Evolutionary conservation across 1,140 invertebrate species (phyloP), one percentile per base, ranked within the genome.

Genomic region (Drosophila mojavensis): DNA sequence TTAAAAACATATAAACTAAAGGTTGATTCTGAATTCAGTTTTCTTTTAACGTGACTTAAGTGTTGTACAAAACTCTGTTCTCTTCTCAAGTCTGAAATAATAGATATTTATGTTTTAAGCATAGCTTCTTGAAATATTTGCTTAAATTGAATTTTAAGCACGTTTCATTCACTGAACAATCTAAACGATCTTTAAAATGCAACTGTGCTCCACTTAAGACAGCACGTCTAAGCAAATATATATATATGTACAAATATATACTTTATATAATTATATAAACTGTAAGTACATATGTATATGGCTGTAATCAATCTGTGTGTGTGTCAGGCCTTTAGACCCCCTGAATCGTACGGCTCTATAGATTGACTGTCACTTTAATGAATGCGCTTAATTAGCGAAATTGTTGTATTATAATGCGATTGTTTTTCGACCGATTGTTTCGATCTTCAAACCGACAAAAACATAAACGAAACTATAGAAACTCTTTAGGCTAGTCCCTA

Each of bases 361-460:
- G 41, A 43, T 43, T 15, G n/a, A 43, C 41, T 43, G 41, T 43
- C n/a, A 45, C 0, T 47, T 47, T 28, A 66, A 59, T 72, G 69
- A 72, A 72, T 72, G 61, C 54, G 36, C 36, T 54, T 72, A 72
- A 72, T 72, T 72, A 72, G 69, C 39, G 69, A 72, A 72, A 72
- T 72, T 72, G 62, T 71, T 71, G 4, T 33, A 33, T 36, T 55
- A 5, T 51, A 55, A 58, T 64, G n/a, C 68, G 45, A 58, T 64
- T 71, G 68, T 71, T 64, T 56, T n/a, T n/a, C 41, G 15, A 58
- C 15, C 26, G 47, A 67, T 59, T 67, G 64, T 59, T 59, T 10
- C 15, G 30, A 33, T 50, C 47, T 50, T 50, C 11, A 11, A 50
- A 24, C 47, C 15, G 43, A 15, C 43, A n/a, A n/a, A 13, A 43